Percentiles rank a stretch among this genome's conserved stretches.
Conservation (phyloP, 2,113 vertebrate genomes). For the Fulica atra region DNA sequence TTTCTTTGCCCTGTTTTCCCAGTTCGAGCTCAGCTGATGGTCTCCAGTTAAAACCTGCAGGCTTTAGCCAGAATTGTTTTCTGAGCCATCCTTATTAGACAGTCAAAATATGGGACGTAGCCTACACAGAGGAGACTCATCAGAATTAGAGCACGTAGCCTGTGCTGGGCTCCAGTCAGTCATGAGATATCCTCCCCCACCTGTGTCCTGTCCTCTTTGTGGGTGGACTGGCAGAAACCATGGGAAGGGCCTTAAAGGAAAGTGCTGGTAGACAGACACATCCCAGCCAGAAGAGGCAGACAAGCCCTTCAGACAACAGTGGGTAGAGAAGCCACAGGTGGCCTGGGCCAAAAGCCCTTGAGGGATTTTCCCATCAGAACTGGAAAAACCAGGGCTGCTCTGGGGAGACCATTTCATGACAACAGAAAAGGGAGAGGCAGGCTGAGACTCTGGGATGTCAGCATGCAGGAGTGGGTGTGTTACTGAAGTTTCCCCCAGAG, state of each 20-base stretch:
- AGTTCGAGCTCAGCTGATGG: neutral
- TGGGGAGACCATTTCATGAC: neutral
- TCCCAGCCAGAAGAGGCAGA: neutral
- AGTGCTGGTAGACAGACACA: neutral
- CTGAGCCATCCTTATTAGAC: neutral
- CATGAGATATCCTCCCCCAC: neutral
- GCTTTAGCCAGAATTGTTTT: neutral
- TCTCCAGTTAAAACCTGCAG: neutral
- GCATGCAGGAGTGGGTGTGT: neutral
- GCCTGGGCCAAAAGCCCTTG: neutral
- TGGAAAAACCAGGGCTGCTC: neutral
- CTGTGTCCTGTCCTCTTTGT: neutral
- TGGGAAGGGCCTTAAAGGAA: neutral
- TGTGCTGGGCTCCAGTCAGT: neutral
- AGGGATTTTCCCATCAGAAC: constrained; percentile 35
- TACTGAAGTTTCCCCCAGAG: neutral
- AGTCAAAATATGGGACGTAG: neutral
- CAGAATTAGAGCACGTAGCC: neutral
- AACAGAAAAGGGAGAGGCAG: neutral
- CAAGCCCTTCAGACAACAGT: neutral
- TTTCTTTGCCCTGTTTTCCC: neutral
- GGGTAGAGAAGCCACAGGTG: neutral
- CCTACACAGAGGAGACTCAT: neutral
- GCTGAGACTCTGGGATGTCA: neutral
- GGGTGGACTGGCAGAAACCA: neutral